A percentile compares a stretch with the other conserved stretches of the same genome.
phyloP scores from a whole-genome alignment of 2,797 vertebrate genomes.

The Poecilia velifera region DNA sequence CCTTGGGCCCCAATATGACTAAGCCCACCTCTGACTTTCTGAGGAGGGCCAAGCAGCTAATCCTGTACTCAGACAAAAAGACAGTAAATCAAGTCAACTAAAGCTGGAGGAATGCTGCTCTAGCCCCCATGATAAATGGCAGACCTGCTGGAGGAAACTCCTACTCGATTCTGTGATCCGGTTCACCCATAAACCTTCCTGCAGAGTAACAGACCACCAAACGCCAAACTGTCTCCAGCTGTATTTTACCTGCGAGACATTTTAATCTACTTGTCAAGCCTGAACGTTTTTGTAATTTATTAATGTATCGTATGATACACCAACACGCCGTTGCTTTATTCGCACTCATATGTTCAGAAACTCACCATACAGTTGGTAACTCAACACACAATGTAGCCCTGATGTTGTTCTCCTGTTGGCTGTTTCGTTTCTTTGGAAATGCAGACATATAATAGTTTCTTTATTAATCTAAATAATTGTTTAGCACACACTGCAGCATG shows the following conservation, averaged over 20 bases:
- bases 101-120: slow-evolving; percentile 48
- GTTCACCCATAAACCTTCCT: slow-evolving; percentile 26
- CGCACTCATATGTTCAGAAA: not conserved
- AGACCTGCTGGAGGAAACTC: slow-evolving; percentile 38
- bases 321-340: not conserved
- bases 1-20: not conserved
- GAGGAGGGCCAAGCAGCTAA: not conserved
- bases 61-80: slow-evolving; percentile 6
- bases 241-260: not conserved
- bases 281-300: not conserved
- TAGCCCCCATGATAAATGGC: slow-evolving; percentile 39
- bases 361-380: not conserved
- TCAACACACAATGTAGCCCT: not conserved
- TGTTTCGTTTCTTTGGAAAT: not conserved
- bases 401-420: not conserved
- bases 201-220: slow-evolving; percentile 13
- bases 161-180: slow-evolving; percentile 5
- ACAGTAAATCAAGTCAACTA: slow-evolving; percentile 41
- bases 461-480: not conserved
- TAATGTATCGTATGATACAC: not conserved
- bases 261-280: not conserved
- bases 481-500: not conserved
- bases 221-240: slow-evolving; percentile 6
- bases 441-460: not conserved
- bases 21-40: not conserved